phyloP scores from a whole-genome alignment of 2,113 vertebrate genomes.

The Oreotragus oreotragus region DNA sequence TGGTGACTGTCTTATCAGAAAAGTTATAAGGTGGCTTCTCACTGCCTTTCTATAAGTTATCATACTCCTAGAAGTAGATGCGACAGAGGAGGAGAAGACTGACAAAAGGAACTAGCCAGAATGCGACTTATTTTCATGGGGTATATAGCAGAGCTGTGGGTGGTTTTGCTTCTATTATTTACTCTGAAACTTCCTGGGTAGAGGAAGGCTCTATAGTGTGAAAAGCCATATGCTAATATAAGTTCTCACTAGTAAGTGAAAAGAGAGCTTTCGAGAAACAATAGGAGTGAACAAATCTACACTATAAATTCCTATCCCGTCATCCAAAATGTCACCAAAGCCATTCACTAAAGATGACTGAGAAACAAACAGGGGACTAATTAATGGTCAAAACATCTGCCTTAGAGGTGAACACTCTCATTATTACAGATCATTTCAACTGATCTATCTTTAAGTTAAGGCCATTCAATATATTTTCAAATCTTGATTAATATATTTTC shows the following conservation, averaged over 20 bases:
- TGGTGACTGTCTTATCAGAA: not conserved
- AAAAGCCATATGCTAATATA: not conserved
- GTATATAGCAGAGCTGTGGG: not conserved
- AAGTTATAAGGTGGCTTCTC: not conserved
- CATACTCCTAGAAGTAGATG: not conserved
- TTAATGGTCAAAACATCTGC: not conserved
- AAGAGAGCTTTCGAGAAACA: not conserved
- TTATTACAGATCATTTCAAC: not conserved
- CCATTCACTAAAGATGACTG: not conserved
- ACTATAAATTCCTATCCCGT: not conserved
- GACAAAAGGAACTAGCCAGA: not conserved
- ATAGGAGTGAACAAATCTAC: not conserved
- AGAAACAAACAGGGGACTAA: not conserved
- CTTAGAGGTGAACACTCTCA: not conserved
- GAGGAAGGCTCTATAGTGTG: not conserved
- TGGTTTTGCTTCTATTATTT: slow-evolving; percentile 11
- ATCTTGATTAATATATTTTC: not conserved
- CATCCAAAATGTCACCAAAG: not conserved
- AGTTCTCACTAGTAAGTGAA: not conserved
- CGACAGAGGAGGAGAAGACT: not conserved
- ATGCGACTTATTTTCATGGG: not conserved
- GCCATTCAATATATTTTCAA: not conserved
- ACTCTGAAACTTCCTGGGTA: not conserved
- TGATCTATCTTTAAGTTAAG: not conserved
- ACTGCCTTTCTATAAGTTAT: not conserved